phyloP scores from a whole-genome alignment of 2,888 invertebrate species.

The Phasia obesa region DNA sequence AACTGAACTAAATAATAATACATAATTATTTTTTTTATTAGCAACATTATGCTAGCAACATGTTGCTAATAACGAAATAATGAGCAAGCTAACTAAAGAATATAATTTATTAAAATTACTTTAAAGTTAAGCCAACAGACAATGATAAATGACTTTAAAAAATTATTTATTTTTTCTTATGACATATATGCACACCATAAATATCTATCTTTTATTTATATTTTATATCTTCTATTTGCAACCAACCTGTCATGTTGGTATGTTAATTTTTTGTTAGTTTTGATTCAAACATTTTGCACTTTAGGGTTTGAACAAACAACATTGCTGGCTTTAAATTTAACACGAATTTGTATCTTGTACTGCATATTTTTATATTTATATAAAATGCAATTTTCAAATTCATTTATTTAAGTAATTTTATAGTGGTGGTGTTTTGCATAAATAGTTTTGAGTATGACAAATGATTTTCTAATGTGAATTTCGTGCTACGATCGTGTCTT shows the following conservation, averaged over 20 bases:
- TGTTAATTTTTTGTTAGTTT: constrained; percentile 36
- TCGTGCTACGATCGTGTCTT: constrained; percentile 61
- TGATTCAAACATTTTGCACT: constrained; percentile 39
- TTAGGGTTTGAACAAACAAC: constrained; percentile 48
- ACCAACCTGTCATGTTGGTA: constrained; percentile 52
- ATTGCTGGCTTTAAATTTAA: constrained; percentile 12
- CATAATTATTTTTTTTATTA: too few relatives aligned
- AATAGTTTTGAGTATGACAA: constrained; percentile 62
- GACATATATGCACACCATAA: constrained; percentile 1
- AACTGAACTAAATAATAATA: too few relatives aligned
- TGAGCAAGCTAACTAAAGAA: too few relatives aligned
- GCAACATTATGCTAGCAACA: not conserved
- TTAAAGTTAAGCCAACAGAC: too few relatives aligned
- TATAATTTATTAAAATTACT: too few relatives aligned
- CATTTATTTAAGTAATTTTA: constrained; percentile 44
- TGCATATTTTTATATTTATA: constrained; percentile 5
- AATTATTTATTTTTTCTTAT: too few relatives aligned
- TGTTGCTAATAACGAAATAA: not conserved
- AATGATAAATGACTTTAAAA: too few relatives aligned
- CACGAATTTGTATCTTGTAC: constrained; percentile 24
- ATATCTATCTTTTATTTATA: not conserved
- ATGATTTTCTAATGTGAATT: constrained; percentile 63
- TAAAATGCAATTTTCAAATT: constrained; percentile 37
- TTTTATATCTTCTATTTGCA: not conserved
- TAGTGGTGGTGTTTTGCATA: constrained; percentile 53